Evolutionary conservation across 2,888 invertebrate species (phyloP), one percentile per base, ranked within the genome.

Genomic region (Neoaliturus tenellus): DNA sequence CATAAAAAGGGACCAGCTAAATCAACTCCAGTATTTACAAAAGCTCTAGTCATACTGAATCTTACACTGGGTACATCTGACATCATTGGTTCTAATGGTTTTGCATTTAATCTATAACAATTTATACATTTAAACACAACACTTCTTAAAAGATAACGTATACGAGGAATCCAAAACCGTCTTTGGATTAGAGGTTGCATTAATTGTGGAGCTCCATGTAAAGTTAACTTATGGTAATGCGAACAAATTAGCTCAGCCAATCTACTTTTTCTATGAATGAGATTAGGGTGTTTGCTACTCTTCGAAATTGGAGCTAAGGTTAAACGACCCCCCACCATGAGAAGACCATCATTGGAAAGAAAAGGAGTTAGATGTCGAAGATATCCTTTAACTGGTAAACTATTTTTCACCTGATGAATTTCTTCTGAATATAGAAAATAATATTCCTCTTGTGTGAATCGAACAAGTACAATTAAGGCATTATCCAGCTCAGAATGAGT

Each of bases 1-100:
- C 25, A 67, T 23, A 67, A 20, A 67, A 31, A 67, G 25, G 67
- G 25, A 67, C 67, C 67, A 20, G 67, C 67, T 67, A 67, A 67
- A 67, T 67, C 67, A 20, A 67, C 67, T 20, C 25, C 67, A 20
- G 67, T 67, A 67, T 67, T 67, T 67, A 14, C 20, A 31, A 67
- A 67, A 23, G 67, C 25, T 10, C 67, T 10, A 5, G 33, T 23
- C 25, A 67, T 67, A 3, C 23, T 67, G 23, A 67, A 20, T 67
- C 67, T 67, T 5, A 25, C 17, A 67, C 67, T 67, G 23, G 14
- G 67, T 14, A 67, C 67, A 20, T 23, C 33, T 67, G 67, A 67
- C 67, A 67, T 12, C 20, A 67, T n/a, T 67, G 67, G 67, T 67
- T 67, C 28, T 31, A 67, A 67, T 20, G 67, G 23, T 23, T 67